Evolutionary conservation across 2,113 vertebrate species (phyloP), one percentile per base, ranked within the genome.

Genomic region (Triplophysa siluroides): DNA sequence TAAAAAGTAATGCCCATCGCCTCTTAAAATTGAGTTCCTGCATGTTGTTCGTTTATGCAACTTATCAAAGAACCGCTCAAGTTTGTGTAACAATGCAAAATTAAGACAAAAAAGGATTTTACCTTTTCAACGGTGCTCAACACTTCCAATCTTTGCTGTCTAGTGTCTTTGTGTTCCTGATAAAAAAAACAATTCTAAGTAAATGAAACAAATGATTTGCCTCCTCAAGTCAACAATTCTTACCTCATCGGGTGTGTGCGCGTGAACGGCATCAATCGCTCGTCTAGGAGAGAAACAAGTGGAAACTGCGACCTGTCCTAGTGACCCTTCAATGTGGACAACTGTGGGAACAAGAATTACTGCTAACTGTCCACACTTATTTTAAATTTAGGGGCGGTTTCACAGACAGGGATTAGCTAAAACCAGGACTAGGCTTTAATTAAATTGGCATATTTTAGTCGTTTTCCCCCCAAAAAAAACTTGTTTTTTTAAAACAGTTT

Each of bases 231-330:
- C 45, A 68, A 6, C 2, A 19, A 0, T 6, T 52, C 88, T 80
- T 86, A 97, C 97, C 94, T 95, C 74, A 52, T 76, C 94, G 29
- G 92, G 84, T 0, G 89, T 76, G 14, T 94, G 92, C 0, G 92
- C 91, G 66, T 94, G 91, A 64, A 98, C 95, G 0, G 95, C 96
- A 24, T 96, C 89, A 0, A 98, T 98, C 84, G 97, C 97, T 10
- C 96, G 89, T 1, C 97, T 95, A 52, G 97, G 97, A 71, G 95
- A 96, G 87, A 96, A 96, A 86, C 97, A 99, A 0, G 97, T 99
- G 0, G 97, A 98, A 58, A 99, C 93, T 0, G 96, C 95, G 0
- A 98, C 97, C 86, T 98, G 97, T 78, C 97, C 97, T 83, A 98
- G 83, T 0, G 96, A 99, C 13, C 97, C 97, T 1, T 97, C 95